These are phyloP conservation scores for Struthio camelus DNA, from an alignment of 2,113 vertebrate genomes.

Conservation along the genomic window DNA sequence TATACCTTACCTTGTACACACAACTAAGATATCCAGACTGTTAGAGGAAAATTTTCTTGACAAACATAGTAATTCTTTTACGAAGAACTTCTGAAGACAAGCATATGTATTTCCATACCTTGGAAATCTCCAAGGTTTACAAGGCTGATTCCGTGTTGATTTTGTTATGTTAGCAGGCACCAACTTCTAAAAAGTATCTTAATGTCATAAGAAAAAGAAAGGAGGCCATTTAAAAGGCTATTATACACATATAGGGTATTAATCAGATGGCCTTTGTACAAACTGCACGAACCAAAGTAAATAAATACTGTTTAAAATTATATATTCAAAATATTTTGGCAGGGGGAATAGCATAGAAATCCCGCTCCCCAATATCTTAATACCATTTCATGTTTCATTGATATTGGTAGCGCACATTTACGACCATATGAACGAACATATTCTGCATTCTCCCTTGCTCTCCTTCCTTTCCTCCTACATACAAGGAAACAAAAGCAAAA, in stretches of 20 bases:
- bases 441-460: background rate
- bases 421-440: background rate
- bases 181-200: background rate
- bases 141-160: background rate
- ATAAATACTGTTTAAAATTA: background rate
- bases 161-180: background rate
- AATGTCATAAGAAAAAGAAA: background rate
- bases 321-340: background rate
- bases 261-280: background rate
- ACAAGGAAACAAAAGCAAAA: background rate
- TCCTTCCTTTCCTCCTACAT: background rate
- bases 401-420: background rate
- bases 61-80: background rate
- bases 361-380: background rate
- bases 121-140: background rate
- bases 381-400: background rate
- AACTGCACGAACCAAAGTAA: background rate
- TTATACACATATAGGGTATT: background rate
- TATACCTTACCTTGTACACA: background rate
- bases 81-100: background rate
- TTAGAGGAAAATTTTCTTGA: background rate
- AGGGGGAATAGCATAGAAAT: background rate
- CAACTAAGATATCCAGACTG: background rate
- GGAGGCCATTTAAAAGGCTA: background rate
- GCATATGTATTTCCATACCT: background rate